Evolutionary conservation across 2,113 vertebrate genomes (phyloP), one percentile per base, ranked within the genome.

Genomic region (Sinosuthora webbiana): DNA sequence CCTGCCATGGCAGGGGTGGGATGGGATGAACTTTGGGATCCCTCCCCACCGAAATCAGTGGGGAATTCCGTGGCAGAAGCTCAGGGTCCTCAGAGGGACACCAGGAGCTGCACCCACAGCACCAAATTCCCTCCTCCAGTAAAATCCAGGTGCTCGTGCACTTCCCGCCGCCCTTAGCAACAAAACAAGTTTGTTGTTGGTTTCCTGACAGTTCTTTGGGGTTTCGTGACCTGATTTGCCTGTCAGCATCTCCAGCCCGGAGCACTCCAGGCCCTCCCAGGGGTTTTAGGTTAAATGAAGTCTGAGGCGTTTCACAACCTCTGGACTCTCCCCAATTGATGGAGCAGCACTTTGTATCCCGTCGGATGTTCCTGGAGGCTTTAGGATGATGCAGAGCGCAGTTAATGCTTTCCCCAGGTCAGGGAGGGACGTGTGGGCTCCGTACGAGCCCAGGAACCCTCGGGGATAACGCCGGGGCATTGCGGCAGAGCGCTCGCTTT

Each of bases 161-260:
- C 33, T 52, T 23, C 7, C 31, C 23, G 0, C 65, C 15, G 44
- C 33, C 5, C 33, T 24, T 2, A 3, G 53, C 0, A 2, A 4
- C 39, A 20, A 5, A 35, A 31, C 3, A 0, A 3, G 28, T 27
- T 10, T 5, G 4, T 4, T 21, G 30, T 6, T 65, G 6, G 2
- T 23, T 41, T 83, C 50, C 50, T 19, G 4, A 6, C 59, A 6
- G 6, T 2, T 15, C 5, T 9, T 52, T 8, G 3, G 25, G 47
- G 13, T 0, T 3, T 6, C 67, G 73, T 45, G 56, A 13, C 65
- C 20, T 7, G 41, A 16, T 53, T 41, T 41, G 28, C 53, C 20
- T 21, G 10, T 41, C 73, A 70, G 19, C 25, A 28, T n/a, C 45
- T 80, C 22, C 0, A 2, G 37, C 16, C 68, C 6, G 18, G 24